Base-by-base conservation (phyloP, 2,113 vertebrate species). In the Pelobates fuscus region DNA sequence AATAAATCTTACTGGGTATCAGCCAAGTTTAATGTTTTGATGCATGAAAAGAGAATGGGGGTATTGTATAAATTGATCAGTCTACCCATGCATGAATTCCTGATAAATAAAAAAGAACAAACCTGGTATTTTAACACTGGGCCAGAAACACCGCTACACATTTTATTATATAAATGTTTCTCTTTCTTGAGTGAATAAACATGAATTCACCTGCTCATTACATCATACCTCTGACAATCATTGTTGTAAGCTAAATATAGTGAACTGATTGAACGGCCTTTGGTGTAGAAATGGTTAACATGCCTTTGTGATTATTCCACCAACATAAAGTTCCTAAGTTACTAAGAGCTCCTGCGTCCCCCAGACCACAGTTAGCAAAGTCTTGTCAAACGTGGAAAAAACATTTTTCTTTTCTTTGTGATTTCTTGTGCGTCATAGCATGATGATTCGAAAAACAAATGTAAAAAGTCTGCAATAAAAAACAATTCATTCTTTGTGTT, bases 391-490 rank as follows among this genome's bases (percentile, higher is more conserved):
- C 12, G 44, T 46, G 57, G 5, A 55, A 46, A 60, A 43, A 44
- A 60, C 54, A 43, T 59, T 43, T 59, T 44, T 24, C n/a, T 49
- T 71, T 63, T 71, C 41, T 63, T 62, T 71, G 58, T 63, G 27
- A 62, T 62, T 71, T 37, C 70, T 49, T 46, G 37, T 71, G 70
- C 59, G 70, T 71, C 70, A 71, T 49, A 49, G 44, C 24, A 18
- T 15, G 58, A 63, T 32, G 4, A 23, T 23, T 71, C 43, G 30
- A 62, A 49, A 32, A 49, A 32, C 5, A 21, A 49, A 10, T 30
- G 27, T 17, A 49, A 32, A 54, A 62, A 12, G 14, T 62, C 44
- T 30, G 30, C 17, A 49, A 14, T 29, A 41, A 62, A 62, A 49
- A 52, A 15, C 20, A 1, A 26, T 70, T 70, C 14, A 18, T 61